A percentile compares a stretch with the other conserved stretches of the same genome.
phyloP scores from a whole-genome alignment of 2,888 invertebrate genomes.

The Morinoia aosen region DNA sequence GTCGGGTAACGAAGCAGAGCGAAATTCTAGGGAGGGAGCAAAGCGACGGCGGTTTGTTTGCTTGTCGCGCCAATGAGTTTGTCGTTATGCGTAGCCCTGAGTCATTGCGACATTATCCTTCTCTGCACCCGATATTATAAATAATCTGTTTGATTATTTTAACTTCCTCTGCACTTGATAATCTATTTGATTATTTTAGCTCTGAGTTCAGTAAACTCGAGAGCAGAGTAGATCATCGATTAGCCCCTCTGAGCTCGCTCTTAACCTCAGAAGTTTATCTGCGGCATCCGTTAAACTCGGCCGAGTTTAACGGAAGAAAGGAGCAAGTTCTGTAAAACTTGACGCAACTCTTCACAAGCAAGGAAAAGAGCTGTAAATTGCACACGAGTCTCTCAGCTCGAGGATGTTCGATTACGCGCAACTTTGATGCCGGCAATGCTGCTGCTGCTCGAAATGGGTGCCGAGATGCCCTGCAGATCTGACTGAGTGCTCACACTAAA shows the following conservation, averaged over 20 bases:
- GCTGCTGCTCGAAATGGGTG: no score
- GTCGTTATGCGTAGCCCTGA: background rate
- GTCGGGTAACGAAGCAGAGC: background rate
- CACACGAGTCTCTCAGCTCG: background rate
- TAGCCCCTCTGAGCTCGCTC: background rate
- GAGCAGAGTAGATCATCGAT: background rate
- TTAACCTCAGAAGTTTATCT: background rate
- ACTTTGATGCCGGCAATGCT: background rate
- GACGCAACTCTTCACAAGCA: background rate
- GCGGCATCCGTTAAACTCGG: background rate
- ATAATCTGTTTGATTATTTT: background rate
- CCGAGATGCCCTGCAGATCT: no score
- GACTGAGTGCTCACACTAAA: no score
- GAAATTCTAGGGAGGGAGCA: background rate
- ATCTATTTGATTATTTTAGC: no score
- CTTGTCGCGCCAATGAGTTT: background rate
- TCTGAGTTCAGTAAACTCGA: background rate
- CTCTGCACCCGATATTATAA: background rate
- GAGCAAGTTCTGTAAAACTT: background rate
- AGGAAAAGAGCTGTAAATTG: constrained; percentile 15
- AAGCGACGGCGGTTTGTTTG: background rate
- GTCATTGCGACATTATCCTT: background rate
- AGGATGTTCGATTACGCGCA: constrained; percentile 5
- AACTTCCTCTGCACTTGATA: background rate
- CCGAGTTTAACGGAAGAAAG: background rate